Conservation (phyloP, 1,140 invertebrate genomes). For the Drosophila jambulina region DNA sequence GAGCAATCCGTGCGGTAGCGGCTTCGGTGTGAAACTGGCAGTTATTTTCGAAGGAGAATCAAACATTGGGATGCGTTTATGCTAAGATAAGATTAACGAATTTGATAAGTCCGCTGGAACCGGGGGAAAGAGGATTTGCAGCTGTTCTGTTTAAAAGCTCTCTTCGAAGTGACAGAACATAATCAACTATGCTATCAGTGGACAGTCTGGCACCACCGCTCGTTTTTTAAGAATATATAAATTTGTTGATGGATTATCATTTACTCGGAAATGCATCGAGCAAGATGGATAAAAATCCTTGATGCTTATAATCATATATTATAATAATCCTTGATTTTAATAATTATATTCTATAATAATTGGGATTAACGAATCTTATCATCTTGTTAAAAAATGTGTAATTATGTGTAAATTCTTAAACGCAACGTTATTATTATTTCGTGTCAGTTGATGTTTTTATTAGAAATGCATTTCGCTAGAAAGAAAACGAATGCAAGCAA, state of each 20-base stretch:
- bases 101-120: constrained; percentile 43
- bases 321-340: too few relatives aligned
- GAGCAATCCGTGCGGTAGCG: constrained; percentile 30
- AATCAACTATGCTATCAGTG: not conserved
- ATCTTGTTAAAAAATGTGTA: too few relatives aligned
- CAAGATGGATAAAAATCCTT: too few relatives aligned
- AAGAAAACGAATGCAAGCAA: constrained; percentile 21
- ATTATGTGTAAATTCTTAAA: too few relatives aligned
- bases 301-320: too few relatives aligned
- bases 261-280: too few relatives aligned
- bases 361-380: too few relatives aligned
- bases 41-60: not conserved
- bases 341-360: too few relatives aligned
- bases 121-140: not conserved
- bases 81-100: constrained; percentile 64
- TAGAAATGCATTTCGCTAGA: not conserved
- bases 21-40: constrained; percentile 41
- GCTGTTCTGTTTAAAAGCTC: constrained; percentile 16
- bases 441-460: too few relatives aligned
- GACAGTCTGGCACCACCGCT: constrained; percentile 13
- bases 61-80: constrained; percentile 18
- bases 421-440: not conserved
- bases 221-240: not conserved
- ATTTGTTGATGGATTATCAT: not conserved
- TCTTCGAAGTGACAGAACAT: not conserved